These are phyloP conservation scores for Steatornis caripensis DNA, from an alignment of 2,113 vertebrate genomes.

Conservation along the genomic window DNA sequence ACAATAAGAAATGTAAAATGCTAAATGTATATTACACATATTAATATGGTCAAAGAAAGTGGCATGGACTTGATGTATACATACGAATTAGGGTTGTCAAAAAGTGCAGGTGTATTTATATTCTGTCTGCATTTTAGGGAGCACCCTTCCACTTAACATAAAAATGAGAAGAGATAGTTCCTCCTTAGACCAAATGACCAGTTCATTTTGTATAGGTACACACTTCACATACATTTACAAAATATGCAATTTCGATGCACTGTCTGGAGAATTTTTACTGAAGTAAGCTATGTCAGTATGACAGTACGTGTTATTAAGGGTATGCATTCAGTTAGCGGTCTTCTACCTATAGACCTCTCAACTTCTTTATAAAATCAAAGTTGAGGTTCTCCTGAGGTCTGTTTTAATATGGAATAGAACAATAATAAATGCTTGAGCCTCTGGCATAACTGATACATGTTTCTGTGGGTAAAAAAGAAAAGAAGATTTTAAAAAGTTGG, in stretches of 20 bases:
- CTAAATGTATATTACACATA: background rate
- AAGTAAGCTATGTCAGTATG: background rate
- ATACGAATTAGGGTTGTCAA: background rate
- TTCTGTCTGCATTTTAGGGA: background rate
- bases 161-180: background rate
- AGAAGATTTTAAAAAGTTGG: background rate
- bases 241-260: background rate
- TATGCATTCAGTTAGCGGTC: background rate
- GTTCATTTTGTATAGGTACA: background rate
- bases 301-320: background rate
- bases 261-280: background rate
- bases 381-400: background rate
- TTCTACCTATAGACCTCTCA: background rate
- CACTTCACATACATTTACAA: background rate
- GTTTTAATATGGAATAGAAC: constrained; percentile 10
- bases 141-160: background rate
- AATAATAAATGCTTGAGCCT: background rate
- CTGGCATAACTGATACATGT: background rate
- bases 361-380: background rate
- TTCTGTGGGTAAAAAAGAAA: background rate
- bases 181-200: background rate
- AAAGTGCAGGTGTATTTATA: background rate
- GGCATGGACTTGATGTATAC: background rate
- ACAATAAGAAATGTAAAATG: background rate
- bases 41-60: background rate